phyloP scores from a whole-genome alignment of 2,888 invertebrate genomes.

The Dryobota labecula region DNA sequence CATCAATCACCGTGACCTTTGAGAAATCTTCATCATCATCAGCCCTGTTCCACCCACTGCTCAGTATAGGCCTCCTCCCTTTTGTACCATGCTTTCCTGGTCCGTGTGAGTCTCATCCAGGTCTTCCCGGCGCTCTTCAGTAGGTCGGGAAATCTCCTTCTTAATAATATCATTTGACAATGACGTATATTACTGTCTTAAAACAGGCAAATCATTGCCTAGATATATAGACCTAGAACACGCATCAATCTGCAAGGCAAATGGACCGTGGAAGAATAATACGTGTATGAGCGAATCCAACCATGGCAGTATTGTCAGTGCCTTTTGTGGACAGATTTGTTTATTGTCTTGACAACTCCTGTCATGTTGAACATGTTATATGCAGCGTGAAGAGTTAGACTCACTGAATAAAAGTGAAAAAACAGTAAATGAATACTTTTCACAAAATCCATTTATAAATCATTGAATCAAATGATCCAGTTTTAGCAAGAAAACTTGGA shows the following conservation, averaged over 20 bases:
- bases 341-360: slow-evolving; percentile 22
- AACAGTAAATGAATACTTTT: not conserved
- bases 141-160: not conserved
- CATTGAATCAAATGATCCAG: not conserved
- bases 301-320: slow-evolving; percentile 35
- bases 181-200: slow-evolving; percentile 14
- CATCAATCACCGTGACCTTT: not conserved
- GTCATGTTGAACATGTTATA: slow-evolving; percentile 9
- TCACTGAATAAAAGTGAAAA: not conserved
- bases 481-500: too few species aligned
- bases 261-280: slow-evolving; percentile 50
- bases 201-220: slow-evolving; percentile 9
- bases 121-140: not conserved
- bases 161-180: slow-evolving; percentile 8
- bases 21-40: not conserved
- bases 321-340: slow-evolving; percentile 39
- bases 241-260: slow-evolving; percentile 43
- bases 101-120: not conserved
- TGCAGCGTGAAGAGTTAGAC: not conserved
- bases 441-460: not conserved
- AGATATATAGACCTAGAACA: slow-evolving; percentile 29
- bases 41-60: too few species aligned
- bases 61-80: not conserved
- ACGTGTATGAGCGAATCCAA: slow-evolving; percentile 42
- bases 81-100: not conserved